phyloP scores from a whole-genome alignment of 2,113 vertebrate genomes.

The Dasypus novemcinctus region DNA sequence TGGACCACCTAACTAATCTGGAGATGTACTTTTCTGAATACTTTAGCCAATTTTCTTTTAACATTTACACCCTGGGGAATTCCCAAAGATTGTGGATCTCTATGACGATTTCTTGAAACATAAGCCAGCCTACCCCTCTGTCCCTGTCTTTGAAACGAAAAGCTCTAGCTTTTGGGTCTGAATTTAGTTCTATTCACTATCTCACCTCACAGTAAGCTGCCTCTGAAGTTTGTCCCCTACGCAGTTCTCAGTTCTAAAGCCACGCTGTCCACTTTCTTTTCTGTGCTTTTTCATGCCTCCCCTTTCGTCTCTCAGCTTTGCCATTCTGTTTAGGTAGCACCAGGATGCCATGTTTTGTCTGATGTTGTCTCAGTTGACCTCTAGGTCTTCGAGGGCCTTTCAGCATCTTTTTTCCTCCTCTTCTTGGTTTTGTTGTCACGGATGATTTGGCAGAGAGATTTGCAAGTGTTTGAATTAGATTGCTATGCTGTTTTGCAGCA shows the following conservation, averaged over 20 bases:
- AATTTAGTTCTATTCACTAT: conserved; percentile 57
- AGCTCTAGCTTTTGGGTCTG: conserved; percentile 39
- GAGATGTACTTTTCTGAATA: conserved; percentile 23
- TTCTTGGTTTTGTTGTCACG: neutral
- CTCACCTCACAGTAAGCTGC: neutral
- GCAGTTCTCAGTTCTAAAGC: conserved; percentile 46
- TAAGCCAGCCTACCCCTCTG: neutral
- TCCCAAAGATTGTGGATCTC: conserved; percentile 44
- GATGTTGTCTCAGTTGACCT: conserved; percentile 26
- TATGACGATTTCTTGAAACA: conserved; percentile 3
- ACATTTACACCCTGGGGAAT: conserved; percentile 48
- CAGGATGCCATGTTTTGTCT: neutral
- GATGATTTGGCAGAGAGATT: neutral
- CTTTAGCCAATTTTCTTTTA: conserved; percentile 47
- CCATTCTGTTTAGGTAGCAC: neutral
- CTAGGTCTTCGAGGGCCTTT: neutral
- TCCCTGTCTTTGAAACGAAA: conserved; percentile 63
- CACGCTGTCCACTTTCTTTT: neutral
- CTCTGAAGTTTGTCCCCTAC: conserved; percentile 38
- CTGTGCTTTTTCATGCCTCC: neutral
- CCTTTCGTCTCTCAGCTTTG: neutral
- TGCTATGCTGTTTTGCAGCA: neutral
- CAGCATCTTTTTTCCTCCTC: neutral
- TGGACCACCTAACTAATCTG: conserved; percentile 48
- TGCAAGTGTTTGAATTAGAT: conserved; percentile 28